Percentiles rank a stretch among this genome's conserved stretches.
These are phyloP conservation scores for Cerastoderma edule DNA, from an alignment of 2,888 invertebrate genomes.

Conservation along the genomic window DNA sequence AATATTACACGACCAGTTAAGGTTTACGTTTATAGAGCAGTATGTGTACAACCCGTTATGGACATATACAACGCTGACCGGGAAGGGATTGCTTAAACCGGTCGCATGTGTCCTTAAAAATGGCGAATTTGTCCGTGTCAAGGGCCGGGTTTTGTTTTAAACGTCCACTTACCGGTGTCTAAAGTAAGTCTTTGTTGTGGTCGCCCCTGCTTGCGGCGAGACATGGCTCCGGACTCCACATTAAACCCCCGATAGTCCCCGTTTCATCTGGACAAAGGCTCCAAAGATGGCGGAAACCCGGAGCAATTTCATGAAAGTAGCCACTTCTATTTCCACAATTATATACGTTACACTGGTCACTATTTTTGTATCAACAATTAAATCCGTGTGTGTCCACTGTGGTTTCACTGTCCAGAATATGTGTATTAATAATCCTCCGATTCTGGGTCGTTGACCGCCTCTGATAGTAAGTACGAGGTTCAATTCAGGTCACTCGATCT, in stretches of 20 bases:
- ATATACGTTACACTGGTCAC: slow-evolving; percentile 27
- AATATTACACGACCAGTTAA: slow-evolving; percentile 8
- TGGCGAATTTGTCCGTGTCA: background rate
- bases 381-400: slow-evolving; percentile 36
- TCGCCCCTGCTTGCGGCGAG: slow-evolving; percentile 84
- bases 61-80: slow-evolving; percentile 22
- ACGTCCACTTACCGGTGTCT: slow-evolving; percentile 81
- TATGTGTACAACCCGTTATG: slow-evolving; percentile 19
- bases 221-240: slow-evolving; percentile 68
- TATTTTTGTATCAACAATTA: slow-evolving; percentile 19
- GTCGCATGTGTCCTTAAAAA: background rate
- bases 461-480: slow-evolving; percentile 22
- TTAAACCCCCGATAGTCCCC: slow-evolving; percentile 59
- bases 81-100: background rate
- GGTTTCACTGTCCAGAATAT: slow-evolving; percentile 18
- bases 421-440: slow-evolving; percentile 32
- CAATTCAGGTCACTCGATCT: slow-evolving; percentile 52
- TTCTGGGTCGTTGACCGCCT: slow-evolving; percentile 55
- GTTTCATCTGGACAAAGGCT: slow-evolving; percentile 61
- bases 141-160: background rate
- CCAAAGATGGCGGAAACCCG: slow-evolving; percentile 61
- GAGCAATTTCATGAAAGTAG: slow-evolving; percentile 54
- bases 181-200: slow-evolving; percentile 84
- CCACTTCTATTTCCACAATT: slow-evolving; percentile 30
- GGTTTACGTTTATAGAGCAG: slow-evolving; percentile 10